Percentiles rank a stretch among this genome's conserved stretches.
Evolutionary conservation across 2,888 invertebrate species (phyloP).

Genomic region (Carterocephalus palaemon): DNA sequence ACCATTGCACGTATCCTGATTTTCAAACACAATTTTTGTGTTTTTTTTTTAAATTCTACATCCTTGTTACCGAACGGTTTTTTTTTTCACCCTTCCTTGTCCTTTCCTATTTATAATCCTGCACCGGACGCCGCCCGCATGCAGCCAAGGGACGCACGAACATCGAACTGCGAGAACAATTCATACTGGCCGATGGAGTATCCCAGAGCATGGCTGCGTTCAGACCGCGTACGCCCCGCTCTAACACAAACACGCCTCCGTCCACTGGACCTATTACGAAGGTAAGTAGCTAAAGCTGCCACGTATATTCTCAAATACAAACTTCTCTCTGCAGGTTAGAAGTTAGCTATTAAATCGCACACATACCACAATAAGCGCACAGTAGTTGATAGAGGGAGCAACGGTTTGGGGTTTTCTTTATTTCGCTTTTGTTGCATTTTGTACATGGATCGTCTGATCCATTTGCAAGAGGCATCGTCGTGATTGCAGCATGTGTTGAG

Average conservation of each 20-base stretch:
- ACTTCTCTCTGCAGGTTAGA: slow-evolving; percentile 61
- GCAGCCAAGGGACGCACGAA: slow-evolving; percentile 99
- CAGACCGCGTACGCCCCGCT: slow-evolving; percentile 94
- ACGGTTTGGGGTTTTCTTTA: slow-evolving; percentile 70
- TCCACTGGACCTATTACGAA: slow-evolving; percentile 95
- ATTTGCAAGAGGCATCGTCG: slow-evolving; percentile 69
- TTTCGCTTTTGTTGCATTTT: slow-evolving; percentile 64
- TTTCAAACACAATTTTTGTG: slow-evolving; percentile 67
- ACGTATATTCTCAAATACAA: slow-evolving; percentile 38
- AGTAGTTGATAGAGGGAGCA: slow-evolving; percentile 75
- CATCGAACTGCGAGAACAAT: slow-evolving; percentile 99
- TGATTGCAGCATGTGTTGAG: slow-evolving; percentile 75
- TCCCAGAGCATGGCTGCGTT: slow-evolving; percentile 99
- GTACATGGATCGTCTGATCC: slow-evolving; percentile 68
- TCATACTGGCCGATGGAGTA: slow-evolving; percentile 98
- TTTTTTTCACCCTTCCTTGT: slow-evolving; percentile 51
- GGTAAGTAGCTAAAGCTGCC: slow-evolving; percentile 81
- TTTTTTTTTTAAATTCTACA: slow-evolving; percentile 57
- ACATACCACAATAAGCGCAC: slow-evolving; percentile 69
- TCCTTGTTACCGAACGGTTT: slow-evolving; percentile 69
- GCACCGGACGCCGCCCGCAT: slow-evolving; percentile 79
- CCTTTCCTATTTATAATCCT: slow-evolving; percentile 57
- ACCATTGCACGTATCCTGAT: slow-evolving; percentile 70
- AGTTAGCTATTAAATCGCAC: slow-evolving; percentile 65
- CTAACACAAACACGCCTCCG: slow-evolving; percentile 84